A percentile compares a stretch with the other conserved stretches of the same genome.
Evolutionary conservation across 2,797 vertebrate genomes (phyloP).

Genomic region (Protonibea diacanthus): DNA sequence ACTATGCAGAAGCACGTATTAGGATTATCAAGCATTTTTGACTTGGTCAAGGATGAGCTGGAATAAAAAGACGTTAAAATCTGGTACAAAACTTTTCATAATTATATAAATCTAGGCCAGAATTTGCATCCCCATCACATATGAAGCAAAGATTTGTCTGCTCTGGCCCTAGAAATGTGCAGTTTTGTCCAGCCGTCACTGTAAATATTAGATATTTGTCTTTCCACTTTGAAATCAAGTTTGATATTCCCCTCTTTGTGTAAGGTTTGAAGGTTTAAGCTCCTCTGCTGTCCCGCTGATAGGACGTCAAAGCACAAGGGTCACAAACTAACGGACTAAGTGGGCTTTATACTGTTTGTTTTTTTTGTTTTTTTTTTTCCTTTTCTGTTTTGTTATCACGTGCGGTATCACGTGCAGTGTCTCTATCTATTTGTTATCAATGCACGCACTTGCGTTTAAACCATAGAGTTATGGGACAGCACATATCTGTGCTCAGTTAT

Average conservation of each 20-base stretch:
- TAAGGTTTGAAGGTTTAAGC: slow-evolving; percentile 15
- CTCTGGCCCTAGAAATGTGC: not conserved
- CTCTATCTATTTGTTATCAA: slow-evolving; percentile 28
- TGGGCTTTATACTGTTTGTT: not conserved
- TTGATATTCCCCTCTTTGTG: not conserved
- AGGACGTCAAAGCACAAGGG: not conserved
- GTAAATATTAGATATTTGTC: not conserved
- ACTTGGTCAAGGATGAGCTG: not conserved
- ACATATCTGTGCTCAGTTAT: not conserved
- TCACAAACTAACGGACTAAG: not conserved
- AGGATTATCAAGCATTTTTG: not conserved
- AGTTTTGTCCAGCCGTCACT: not conserved
- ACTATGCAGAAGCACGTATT: not conserved
- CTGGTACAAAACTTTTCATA: not conserved
- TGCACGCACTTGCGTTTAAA: not conserved
- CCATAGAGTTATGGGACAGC: not conserved
- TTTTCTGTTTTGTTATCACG: not conserved
- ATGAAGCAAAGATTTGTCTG: not conserved
- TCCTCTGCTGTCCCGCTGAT: not conserved
- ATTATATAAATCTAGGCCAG: not conserved
- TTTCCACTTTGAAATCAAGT: not conserved
- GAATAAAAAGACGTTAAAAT: not conserved
- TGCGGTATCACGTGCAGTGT: slow-evolving; percentile 6
- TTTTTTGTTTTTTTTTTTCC: too few relatives aligned
- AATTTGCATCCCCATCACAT: not conserved